Base-by-base conservation (phyloP, 2,888 invertebrate genomes). In the Tenodera sinensis region DNA sequence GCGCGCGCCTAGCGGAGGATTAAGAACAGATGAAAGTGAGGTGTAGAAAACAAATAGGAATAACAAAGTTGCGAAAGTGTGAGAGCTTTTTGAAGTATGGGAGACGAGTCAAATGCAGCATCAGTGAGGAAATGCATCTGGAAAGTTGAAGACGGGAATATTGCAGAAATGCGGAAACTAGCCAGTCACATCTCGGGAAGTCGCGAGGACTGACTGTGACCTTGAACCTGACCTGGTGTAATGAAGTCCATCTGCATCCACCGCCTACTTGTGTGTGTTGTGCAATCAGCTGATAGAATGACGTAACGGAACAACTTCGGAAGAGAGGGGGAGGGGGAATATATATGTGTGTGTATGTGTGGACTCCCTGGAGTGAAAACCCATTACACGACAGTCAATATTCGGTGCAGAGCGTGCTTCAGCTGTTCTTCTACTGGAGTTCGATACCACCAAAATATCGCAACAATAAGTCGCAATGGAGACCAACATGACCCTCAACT, bases 191-290 rank as follows among this genome's bases (percentile, higher is more conserved):
- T 54, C 54, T 54, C 20, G 15, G 15, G 54, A 54, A 71, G 54
- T 71, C 54, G 54, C 54, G 4, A 54, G 54, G 54, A 54, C 54
- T 27, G 27, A 85, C 85, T 85, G 30, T 30, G 86, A 71, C 87
- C 87, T 87, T 87, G 87, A 87, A 87, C 87, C 83, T 87, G 87
- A 87, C 87, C 87, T 30, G 28, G 82, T 83, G 34, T 82, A 87
- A 86, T 83, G 87, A 42, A 87, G 87, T 83, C 87, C 87, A 82
- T 82, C 87, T 82, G n/a, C 87, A 87, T 87, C 87, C 82, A n/a
- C 87, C 87, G 28, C 81, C 87, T 87, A 15, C 84, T 42, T 12
- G 25, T 54, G 85, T 82, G 86, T 27, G 71, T 87, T 87, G 82
- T 27, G 82, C 82, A 87, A 87, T 87, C 87, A 87, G 82, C 87